Base-by-base conservation (phyloP, 2,113 vertebrate species). In the Emberiza fucata region DNA sequence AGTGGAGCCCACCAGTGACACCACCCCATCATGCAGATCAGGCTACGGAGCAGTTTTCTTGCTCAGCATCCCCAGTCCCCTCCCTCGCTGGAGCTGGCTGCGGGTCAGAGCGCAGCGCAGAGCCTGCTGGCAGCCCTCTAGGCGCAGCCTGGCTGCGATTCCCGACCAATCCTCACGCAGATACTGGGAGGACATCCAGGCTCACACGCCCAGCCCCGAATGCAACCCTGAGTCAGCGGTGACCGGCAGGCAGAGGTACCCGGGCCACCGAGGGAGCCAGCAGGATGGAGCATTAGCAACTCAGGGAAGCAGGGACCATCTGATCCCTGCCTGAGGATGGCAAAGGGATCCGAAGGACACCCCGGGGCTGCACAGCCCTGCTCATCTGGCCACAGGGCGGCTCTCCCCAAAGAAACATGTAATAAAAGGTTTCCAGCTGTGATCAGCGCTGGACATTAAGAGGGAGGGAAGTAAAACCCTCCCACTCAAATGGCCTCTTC, bases 291-390 rank as follows among this genome's bases (percentile, higher is more conserved):
- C 59, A 80, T 23, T 63, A 48, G 69, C 51, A 83, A 42, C 44
- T 2, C 12, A 76, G n/a, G 39, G 29, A 61, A 0, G 0, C 0
- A 0, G 15, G 6, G 31, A 31, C 29, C 2, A 2, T 16, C 24
- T 45, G 39, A 48, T 2, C 31, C 37, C 60, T 37, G 28, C 44
- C 66, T 54, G 51, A 11, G 23, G n/a, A n/a, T 0, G 0, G 51
- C 42, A 39, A 8, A 6, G 18, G 31, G n/a, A 33, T 20, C 9
- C 0, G 0, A 27, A 22, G 56, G 27, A 40, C 18, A 44, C 5
- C 20, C 21, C 1, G 0, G 24, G 9, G 31, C 12, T 10, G 39
- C 70, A 16, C 0, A 9, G 53, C 39, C 51, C 86, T 40, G n/a
- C 61, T 12, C 6, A 1, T 40, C 18, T 12, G 14, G 44, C 61